Base-by-base conservation (phyloP, 1,140 invertebrate genomes). In the Cardiocondyla obscurior region DNA sequence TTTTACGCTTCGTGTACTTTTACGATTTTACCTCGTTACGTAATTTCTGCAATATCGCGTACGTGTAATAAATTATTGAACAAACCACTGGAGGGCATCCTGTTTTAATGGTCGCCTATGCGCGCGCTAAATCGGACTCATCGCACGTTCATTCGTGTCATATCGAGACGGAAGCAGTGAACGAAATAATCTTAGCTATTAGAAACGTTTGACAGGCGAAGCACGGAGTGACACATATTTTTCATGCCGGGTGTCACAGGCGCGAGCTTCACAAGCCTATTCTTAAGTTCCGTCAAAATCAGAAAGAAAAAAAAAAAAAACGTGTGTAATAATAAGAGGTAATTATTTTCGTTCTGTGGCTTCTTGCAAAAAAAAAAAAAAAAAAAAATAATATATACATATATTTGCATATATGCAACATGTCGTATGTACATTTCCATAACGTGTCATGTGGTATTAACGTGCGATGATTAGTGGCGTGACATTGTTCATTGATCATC, bases 151-250 rank as follows among this genome's bases (percentile, higher is more conserved):
- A 79, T 79, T 69, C 64, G 62, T 79, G 25, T 76, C 46, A 69
- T 53, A 79, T 69, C 30, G 74, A 79, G 62, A 69, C 74, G 74
- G 74, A 79, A 79, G 74, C 62, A 36, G 62, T 39, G 46, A 79
- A 79, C 74, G 74, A 79, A 79, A 79, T 79, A 67, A 79, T 79
- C 36, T 69, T 79, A 67, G 74, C 46, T 25, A 69, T 79, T 79
- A 79, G 74, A 79, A 67, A 69, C 74, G 62, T 77, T 77, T 77
- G 60, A 77, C 7, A 77, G 44, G 19, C 60, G 33, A 74, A 36
- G 25, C 53, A 74, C 36, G 10, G 25, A 39, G 44, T 77, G 74
- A 79, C 74, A 77, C 46, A 79, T 16, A 79, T 79, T 67, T 79
- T 79, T 69, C 44, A 55, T 16, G 33, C 30, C 46, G 57, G 2